Evolutionary conservation across 1,140 invertebrate species (phyloP).

Genomic region (Cydia amplana): DNA sequence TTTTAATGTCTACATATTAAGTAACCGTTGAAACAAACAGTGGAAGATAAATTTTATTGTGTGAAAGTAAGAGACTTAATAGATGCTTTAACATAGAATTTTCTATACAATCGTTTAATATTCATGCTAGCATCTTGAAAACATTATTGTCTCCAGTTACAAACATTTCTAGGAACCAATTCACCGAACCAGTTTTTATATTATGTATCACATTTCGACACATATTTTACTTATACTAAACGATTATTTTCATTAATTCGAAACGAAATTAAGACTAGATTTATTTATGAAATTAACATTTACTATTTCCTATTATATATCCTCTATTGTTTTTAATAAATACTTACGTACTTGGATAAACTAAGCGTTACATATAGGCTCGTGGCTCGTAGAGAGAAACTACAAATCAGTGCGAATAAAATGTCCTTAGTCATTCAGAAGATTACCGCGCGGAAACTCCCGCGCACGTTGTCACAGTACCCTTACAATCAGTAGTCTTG

Average conservation of each 20-base stretch:
- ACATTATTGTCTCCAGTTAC: too few relatives aligned
- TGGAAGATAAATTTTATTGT: neutral
- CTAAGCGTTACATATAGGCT: neutral
- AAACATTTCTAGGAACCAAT: too few relatives aligned
- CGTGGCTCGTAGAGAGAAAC: neutral
- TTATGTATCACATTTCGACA: too few relatives aligned
- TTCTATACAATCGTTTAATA: neutral
- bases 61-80: neutral
- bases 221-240: too few relatives aligned
- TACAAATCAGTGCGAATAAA: conserved; percentile 9
- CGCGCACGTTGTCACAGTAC: conserved; percentile 19
- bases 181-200: too few relatives aligned
- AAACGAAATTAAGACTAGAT: too few relatives aligned
- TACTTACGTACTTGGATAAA: neutral
- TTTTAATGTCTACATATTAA: conserved; percentile 5
- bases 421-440: conserved; percentile 27
- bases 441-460: conserved; percentile 26
- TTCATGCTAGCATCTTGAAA: neutral
- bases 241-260: too few relatives aligned
- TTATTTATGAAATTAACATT: too few relatives aligned
- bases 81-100: neutral
- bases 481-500: neutral
- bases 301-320: too few relatives aligned
- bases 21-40: conserved; percentile 8
- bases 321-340: neutral